phyloP scores from a whole-genome alignment of 2,797 vertebrate species.

The Chaetodon trifasciatus region DNA sequence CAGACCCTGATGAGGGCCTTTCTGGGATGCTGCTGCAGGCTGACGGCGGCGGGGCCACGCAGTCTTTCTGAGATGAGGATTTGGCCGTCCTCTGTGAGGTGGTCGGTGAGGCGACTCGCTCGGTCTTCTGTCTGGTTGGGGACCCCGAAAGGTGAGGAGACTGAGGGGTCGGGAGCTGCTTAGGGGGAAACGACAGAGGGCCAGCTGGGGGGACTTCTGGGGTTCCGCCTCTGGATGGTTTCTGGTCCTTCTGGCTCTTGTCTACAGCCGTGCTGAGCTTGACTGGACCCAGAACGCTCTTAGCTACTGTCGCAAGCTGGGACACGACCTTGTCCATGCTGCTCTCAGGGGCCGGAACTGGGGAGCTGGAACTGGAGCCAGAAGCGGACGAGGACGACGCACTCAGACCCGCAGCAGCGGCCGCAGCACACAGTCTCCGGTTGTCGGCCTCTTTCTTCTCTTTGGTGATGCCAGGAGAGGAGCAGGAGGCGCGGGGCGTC shows the following conservation, averaged over 20 bases:
- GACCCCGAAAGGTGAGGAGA: constrained; percentile 51
- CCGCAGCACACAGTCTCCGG: constrained; percentile 67
- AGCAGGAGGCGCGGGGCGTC: constrained; percentile 61
- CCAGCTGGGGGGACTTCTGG: constrained; percentile 38
- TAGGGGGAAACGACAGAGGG: constrained; percentile 41
- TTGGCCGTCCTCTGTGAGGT: constrained; percentile 70
- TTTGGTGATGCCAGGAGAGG: constrained; percentile 82
- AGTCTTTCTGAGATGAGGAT: constrained; percentile 72
- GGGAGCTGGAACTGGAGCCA: constrained; percentile 42
- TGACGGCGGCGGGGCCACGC: constrained; percentile 26
- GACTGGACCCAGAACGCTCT: constrained; percentile 86
- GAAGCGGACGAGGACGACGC: constrained; percentile 11
- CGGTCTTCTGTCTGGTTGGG: constrained; percentile 73
- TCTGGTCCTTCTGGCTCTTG: constrained; percentile 70
- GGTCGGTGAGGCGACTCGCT: constrained; percentile 47
- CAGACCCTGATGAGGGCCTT: constrained; percentile 59
- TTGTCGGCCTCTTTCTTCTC: constrained; percentile 83
- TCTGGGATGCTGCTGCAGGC: constrained; percentile 57
- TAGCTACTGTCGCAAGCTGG: constrained; percentile 82
- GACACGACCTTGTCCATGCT: constrained; percentile 79
- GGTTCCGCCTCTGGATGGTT: constrained; percentile 60
- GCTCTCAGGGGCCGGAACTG: constrained; percentile 52
- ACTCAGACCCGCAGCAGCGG: constrained; percentile 29
- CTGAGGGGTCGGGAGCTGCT: constrained; percentile 49
- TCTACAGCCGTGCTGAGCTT: constrained; percentile 76